Evolutionary conservation across 2,888 invertebrate genomes (phyloP), one percentile per base, ranked within the genome.

Genomic region (Carterocephalus palaemon): DNA sequence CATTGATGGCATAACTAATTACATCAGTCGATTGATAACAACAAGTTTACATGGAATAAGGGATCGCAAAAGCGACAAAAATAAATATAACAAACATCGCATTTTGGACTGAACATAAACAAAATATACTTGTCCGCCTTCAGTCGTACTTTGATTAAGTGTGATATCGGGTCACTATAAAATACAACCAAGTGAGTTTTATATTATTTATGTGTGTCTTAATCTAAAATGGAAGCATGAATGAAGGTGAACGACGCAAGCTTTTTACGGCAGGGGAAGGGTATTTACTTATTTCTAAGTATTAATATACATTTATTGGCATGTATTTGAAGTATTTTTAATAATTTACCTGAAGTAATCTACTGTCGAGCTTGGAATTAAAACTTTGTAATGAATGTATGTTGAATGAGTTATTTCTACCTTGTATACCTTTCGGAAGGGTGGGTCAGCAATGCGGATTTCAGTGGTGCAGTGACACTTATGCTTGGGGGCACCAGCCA

Each of bases 381-480:
- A 43, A 29, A 9, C 1, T 9, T 13, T 1, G 9, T 28, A 42
- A 34, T 42, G 34, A 42, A 43, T 43, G 34, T 22, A 36, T 29
- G 43, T 37, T 39, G 40, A 51, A 53, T 56, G 57, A 49, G 52
- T 53, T 55, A 59, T 52, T 51, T 49, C 71, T 81, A 82, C 81
- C 78, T 82, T 75, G 72, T 72, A 77, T 78, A 85, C 83, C 80
- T 83, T 84, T 54, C 79, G 75, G 70, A 79, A 83, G 47, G 82
- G 82, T 32, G 79, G 73, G 36, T 80, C 79, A 0, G 64, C 48
- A 4, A 67, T 56, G 19, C 70, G 65, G 2, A 60, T 52, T 19
- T 78, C 80, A 23, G 53, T 64, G 2, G 67, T 59, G 49, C 78
- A 80, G 47, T 75, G 79, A 48, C 85, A 85, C 6, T 70, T 66